These are phyloP conservation scores for Piprites chloris DNA, from an alignment of 2,113 vertebrate species.

Conservation along the genomic window DNA sequence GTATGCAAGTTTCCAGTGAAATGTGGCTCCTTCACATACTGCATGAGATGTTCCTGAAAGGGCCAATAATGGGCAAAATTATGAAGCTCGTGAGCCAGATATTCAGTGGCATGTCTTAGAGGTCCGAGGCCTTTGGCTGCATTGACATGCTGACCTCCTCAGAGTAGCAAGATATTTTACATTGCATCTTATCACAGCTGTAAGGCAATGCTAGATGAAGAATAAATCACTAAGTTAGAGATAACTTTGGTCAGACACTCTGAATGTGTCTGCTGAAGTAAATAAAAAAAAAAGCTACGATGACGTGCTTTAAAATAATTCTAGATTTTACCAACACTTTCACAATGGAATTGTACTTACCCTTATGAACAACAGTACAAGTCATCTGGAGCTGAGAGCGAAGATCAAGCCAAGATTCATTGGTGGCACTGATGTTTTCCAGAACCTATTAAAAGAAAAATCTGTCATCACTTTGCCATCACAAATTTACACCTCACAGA, in stretches of 20 bases:
- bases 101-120: neutral
- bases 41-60: neutral
- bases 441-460: conserved; percentile 61
- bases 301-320: neutral
- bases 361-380: conserved; percentile 43
- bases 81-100: neutral
- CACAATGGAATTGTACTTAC: conserved; percentile 9
- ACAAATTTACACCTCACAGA: neutral
- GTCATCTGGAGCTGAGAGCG: conserved; percentile 62
- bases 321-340: neutral
- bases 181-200: neutral
- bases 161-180: neutral
- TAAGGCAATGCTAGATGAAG: neutral
- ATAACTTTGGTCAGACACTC: neutral
- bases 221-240: neutral
- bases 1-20: neutral
- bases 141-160: neutral
- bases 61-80: neutral
- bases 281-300: neutral
- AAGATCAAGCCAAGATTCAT: conserved; percentile 40
- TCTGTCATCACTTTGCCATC: neutral
- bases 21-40: neutral
- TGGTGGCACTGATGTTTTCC: neutral
- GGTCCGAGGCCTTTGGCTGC: neutral
- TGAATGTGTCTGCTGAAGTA: neutral